Evolutionary conservation across 2,113 vertebrate species (phyloP), one percentile per base, ranked within the genome.

Genomic region (Reinhardtius hippoglossoides): DNA sequence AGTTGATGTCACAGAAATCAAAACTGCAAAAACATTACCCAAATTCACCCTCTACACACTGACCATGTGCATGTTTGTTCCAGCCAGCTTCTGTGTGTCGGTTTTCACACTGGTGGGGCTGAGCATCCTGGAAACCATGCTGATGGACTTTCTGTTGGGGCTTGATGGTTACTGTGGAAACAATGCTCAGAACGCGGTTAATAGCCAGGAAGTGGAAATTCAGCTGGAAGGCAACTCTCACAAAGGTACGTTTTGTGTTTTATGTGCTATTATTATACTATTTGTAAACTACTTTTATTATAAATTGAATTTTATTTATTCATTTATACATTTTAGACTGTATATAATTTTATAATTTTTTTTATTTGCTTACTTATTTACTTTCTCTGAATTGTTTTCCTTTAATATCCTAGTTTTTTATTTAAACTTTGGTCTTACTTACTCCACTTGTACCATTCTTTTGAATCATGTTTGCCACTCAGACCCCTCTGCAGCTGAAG

Each of bases 71-170:
- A 0, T 37, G 61, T 65, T 67, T 40, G 0, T 71, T 87, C 0
- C 63, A 96, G 95, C 94, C 40, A 37, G 15, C 0, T 95, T 94
- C 88, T 94, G 94, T 64, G 35, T 89, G 0, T 79, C 70, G 0
- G 77, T 94, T 67, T 95, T 96, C 67, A 71, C 83, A 62, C 60
- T 95, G 66, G 94, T 95, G 90, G 87, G 94, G 66, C 13, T 93
- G 21, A 94, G 94, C 4, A 80, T 93, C 20, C 68, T 95, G 2
- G 95, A 95, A 82, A 83, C 91, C 79, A 92, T 94, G 69, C 54
- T 95, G 60, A 69, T 95, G 2, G 13, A 86, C 76, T 91, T 93
- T 83, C 62, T 94, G 2, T 5, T 56, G 0, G 59, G 82, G 10
- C 23, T 93, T 0, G 84, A 90, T 2, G 9, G 5, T 23, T 31